Evolutionary conservation across 2,888 invertebrate species (phyloP).

Genomic region (Cremastinae sp.): DNA sequence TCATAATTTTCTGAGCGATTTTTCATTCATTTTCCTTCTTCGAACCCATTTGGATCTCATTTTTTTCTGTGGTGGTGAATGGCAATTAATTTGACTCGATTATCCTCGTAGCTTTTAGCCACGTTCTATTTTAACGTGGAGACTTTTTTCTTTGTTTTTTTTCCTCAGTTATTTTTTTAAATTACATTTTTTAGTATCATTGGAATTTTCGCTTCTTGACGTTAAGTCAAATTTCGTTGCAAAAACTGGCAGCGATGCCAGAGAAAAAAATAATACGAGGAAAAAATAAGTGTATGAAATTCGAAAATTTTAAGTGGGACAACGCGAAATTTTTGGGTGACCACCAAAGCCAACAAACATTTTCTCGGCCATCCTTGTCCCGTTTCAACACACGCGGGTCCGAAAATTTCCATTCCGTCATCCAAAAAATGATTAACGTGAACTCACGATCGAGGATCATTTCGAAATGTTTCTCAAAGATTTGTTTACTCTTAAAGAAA

Average conservation of each 20-base stretch:
- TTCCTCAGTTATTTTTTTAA: background rate
- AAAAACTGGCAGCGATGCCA: conserved; percentile 59
- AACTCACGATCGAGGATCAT: background rate
- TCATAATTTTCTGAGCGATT: background rate
- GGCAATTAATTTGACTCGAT: conserved; percentile 63
- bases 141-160: conserved; percentile 11
- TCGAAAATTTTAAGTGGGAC: conserved; percentile 15
- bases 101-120: conserved; percentile 61
- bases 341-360: conserved; percentile 67
- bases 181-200: conserved; percentile 1
- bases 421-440: conserved; percentile 25
- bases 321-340: conserved; percentile 68
- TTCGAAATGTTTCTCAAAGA: conserved; percentile 6
- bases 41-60: background rate
- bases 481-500: background rate
- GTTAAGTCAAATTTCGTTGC: background rate
- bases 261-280: conserved; percentile 13
- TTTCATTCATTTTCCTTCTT: background rate
- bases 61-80: conserved; percentile 46
- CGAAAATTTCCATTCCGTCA: conserved; percentile 52
- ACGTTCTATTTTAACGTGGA: conserved; percentile 65
- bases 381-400: conserved; percentile 5
- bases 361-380: conserved; percentile 36
- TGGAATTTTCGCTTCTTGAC: conserved; percentile 17
- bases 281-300: conserved; percentile 15